Conservation (phyloP, 1,140 invertebrate genomes). For the Armadillidium nasatum region DNA sequence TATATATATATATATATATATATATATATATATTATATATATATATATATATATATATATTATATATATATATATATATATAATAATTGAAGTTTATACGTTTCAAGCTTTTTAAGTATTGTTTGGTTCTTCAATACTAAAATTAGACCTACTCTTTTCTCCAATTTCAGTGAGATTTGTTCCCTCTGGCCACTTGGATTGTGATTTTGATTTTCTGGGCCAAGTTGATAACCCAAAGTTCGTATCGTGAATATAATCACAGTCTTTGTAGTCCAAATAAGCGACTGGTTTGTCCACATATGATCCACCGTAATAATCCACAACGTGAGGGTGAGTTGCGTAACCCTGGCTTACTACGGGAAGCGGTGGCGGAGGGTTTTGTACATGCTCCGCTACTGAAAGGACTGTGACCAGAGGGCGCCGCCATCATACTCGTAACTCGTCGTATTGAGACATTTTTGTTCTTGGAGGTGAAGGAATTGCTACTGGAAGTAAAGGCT, state of each 20-base stretch:
- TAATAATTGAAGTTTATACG: not conserved
- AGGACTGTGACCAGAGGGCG: conserved; percentile 44
- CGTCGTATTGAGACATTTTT: conserved; percentile 40
- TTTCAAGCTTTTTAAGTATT: too few species aligned
- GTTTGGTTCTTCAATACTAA: conserved; percentile 28
- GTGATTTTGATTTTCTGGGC: conserved; percentile 19
- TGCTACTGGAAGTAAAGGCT: conserved; percentile 37
- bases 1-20: too few species aligned
- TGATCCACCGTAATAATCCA: conserved; percentile 41
- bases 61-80: not conserved
- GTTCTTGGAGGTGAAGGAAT: conserved; percentile 37
- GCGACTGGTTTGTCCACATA: conserved; percentile 30
- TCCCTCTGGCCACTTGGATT: conserved; percentile 19
- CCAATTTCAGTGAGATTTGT: conserved; percentile 28
- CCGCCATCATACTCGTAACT: conserved; percentile 42
- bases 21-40: too few species aligned
- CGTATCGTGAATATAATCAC: not conserved
- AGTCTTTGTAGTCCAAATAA: conserved; percentile 21
- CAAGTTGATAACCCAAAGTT: conserved; percentile 3
- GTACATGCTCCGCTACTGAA: conserved; percentile 25
- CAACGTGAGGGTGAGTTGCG: conserved; percentile 36
- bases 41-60: too few species aligned
- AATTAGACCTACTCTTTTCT: conserved; percentile 24
- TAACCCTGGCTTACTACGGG: conserved; percentile 14
- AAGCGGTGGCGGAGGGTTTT: not conserved